These are phyloP conservation scores for Pseudochirops corinnae DNA, from an alignment of 2,797 vertebrate species.

Conservation along the genomic window DNA sequence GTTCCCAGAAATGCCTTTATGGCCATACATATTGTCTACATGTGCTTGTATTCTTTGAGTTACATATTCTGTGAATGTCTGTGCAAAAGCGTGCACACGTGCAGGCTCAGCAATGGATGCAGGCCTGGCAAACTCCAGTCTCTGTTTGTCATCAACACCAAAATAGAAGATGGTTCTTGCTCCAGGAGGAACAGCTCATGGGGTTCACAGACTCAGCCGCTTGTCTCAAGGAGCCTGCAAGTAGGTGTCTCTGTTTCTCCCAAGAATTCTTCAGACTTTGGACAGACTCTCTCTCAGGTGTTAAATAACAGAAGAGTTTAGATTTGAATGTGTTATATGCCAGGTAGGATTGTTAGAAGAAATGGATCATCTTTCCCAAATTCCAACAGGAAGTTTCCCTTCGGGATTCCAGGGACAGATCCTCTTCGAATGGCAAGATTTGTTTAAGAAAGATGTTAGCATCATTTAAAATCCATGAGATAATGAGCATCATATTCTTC, in stretches of 20 bases:
- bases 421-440: neutral
- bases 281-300: slow-evolving; percentile 62
- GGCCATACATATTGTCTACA: slow-evolving; percentile 69
- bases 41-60: slow-evolving; percentile 60
- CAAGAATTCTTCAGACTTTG: slow-evolving; percentile 57
- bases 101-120: slow-evolving; percentile 42
- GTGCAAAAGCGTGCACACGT: slow-evolving; percentile 50
- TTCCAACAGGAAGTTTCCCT: slow-evolving; percentile 41
- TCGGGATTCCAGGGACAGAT: slow-evolving; percentile 50
- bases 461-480: slow-evolving; percentile 38
- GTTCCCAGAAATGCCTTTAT: slow-evolving; percentile 70
- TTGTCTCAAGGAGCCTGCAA: slow-evolving; percentile 65
- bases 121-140: slow-evolving; percentile 66
- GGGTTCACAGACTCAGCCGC: slow-evolving; percentile 50
- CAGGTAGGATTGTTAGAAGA: slow-evolving; percentile 22
- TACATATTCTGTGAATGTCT: slow-evolving; percentile 24
- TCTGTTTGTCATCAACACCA: slow-evolving; percentile 70
- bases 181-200: slow-evolving; percentile 56
- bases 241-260: slow-evolving; percentile 38
- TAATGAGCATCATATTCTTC: neutral
- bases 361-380: slow-evolving; percentile 55
- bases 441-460: neutral
- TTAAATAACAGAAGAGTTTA: slow-evolving; percentile 23
- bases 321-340: slow-evolving; percentile 13
- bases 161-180: slow-evolving; percentile 55